Evolutionary conservation across 2,888 invertebrate genomes (phyloP).

Genomic region (Bhutanitis thaidina): DNA sequence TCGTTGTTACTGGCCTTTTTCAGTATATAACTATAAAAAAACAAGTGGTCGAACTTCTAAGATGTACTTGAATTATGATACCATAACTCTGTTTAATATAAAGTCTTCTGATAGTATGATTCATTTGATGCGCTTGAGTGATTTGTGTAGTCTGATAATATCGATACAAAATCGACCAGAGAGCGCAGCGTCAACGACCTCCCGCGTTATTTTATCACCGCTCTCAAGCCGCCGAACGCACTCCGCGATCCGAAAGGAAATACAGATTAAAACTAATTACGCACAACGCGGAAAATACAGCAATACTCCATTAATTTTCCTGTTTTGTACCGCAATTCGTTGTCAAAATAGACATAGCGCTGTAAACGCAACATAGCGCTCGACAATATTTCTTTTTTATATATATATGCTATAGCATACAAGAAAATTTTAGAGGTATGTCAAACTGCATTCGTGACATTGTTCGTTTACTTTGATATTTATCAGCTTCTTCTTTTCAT

Average conservation of each 20-base stretch:
- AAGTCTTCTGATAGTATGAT: constrained; percentile 10
- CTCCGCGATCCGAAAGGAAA: constrained; percentile 31
- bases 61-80: no score
- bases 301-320: constrained; percentile 19
- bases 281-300: constrained; percentile 9
- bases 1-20: no score
- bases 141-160: constrained; percentile 16
- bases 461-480: no score
- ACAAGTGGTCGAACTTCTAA: no score
- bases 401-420: no score
- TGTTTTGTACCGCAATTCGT: constrained; percentile 11
- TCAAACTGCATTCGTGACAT: no score
- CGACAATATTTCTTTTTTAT: no score
- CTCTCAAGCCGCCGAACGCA: constrained; percentile 24
- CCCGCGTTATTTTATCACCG: constrained; percentile 25
- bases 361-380: no score
- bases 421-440: no score
- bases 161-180: constrained; percentile 22
- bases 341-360: constrained; percentile 1
- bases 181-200: constrained; percentile 28
- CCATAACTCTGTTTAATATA: no score
- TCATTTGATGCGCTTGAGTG: constrained; percentile 21
- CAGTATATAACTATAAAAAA: no score
- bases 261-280: constrained; percentile 38
- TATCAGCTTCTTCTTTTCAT: no score